Evolutionary conservation across 2,797 vertebrate genomes (phyloP), one percentile per base, ranked within the genome.

Genomic region (Falco novaeseelandiae): DNA sequence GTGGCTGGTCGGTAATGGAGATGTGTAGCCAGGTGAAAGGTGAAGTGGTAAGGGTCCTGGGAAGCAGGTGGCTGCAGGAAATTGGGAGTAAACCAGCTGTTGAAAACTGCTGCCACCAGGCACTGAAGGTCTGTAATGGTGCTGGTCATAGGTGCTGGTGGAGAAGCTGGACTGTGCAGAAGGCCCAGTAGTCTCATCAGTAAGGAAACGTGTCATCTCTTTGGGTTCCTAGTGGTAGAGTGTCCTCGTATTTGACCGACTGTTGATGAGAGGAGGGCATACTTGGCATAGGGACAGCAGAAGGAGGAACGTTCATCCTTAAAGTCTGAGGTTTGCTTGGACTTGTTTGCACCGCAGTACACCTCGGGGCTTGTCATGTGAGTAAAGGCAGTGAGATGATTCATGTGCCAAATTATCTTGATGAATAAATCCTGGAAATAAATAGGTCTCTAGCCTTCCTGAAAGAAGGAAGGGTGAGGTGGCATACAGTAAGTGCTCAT

Each of bases 341-440:
- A 18, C 66, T 40, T 79, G 83, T 90, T 96, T 76, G 73, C 3
- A 5, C 79, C 66, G 82, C 58, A n/a, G 46, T 15, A 58, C 44
- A 59, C 73, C 71, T 94, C 27, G 1, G 70, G 83, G 77, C 83
- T 61, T 61, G 61, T 93, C 62, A 78, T 29, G 61, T 78, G 94
- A 88, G 57, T 58, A 8, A 2, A 81, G 66, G 2, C 76, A 12
- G 30, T 6, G 10, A 32, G 27, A 9, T 94, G 91, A 95, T 88
- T 94, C 93, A 90, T 57, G 36, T 83, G 44, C n/a, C 48, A 40
- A 77, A 3, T 15, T 36, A 49, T 70, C 22, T 26, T 34, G 38
- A 32, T 71, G 91, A 92, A 32, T 90, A 69, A 90, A 69, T 59
- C 51, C 86, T 90, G 67, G 83, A 77, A 83, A 66, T 61, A 87